Evolutionary conservation across 2,888 invertebrate genomes (phyloP), one percentile per base, ranked within the genome.

Genomic region (Lepidocyrtoides sp.): DNA sequence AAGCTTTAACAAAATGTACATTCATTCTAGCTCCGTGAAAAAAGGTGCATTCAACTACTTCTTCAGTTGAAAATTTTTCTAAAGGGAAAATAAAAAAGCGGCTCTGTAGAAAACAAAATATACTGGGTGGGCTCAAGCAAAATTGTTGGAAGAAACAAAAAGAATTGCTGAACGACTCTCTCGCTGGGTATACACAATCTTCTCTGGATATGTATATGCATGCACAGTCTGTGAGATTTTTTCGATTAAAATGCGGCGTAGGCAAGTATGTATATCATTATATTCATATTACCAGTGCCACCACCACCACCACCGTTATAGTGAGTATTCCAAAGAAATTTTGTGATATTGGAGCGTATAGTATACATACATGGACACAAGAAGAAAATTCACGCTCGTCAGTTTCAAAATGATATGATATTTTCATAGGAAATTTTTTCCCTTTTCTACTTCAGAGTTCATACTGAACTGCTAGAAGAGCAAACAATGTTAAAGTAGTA

Each of bases 341-440:
- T 14, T 57, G 54, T 20, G n/a, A n/a, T 7, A 17, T 17, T 7
- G 20, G 20, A 60, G 60, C 12, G 26, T 44, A 23, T 44, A 23
- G n/a, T n/a, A 69, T 44, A 72, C 12, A 3, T 20, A 20, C 41
- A 44, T 7, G 2, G 3, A 7, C 12, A 72, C 17, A 23, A 41
- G 10, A 79, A 54, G 48, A 77, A 51, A 79, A 32, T 10, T 54
- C 26, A 32, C 32, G 29, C 32, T 32, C 32, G 14, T 17, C 32
- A n/a, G n/a, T n/a, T 69, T 79, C 54, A 54, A 51, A 79, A 0
- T 17, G 79, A 79, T 44, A 12, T 57, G 14, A 75, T 72, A 54
- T 85, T 84, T 84, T 84, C 72, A 84, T 66, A 63, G 51, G n/a
- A n/a, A 69, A 84, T 66, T 69, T 69, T 69, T 32, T 63, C 41